phyloP scores from a whole-genome alignment of 2,888 invertebrate species.

The Lithophane ornitopus region DNA sequence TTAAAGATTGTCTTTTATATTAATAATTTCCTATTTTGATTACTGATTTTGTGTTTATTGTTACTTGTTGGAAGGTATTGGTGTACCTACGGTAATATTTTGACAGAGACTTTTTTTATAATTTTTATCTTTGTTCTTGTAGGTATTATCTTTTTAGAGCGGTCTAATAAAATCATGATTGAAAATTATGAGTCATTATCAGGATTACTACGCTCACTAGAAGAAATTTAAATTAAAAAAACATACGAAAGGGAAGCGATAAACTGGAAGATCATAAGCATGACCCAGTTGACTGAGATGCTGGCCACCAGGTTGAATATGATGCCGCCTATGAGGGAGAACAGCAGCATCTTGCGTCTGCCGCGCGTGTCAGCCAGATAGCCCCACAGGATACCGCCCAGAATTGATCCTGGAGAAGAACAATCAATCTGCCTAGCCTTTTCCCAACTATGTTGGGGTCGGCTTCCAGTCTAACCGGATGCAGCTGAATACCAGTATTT shows the following conservation, averaged over 20 bases:
- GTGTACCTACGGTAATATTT: no score
- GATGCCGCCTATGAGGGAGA: conserved; percentile 73
- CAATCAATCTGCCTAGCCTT: no score
- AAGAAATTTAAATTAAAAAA: no score
- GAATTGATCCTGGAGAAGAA: conserved; percentile 72
- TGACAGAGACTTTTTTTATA: neutral
- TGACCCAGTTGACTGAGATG: conserved; percentile 84
- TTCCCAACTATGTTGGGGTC: no score
- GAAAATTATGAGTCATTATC: neutral
- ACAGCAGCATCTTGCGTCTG: conserved; percentile 77
- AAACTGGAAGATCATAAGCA: conserved; percentile 82
- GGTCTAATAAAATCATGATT: neutral
- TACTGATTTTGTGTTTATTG: neutral
- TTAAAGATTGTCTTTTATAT: no score
- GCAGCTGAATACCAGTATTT: no score
- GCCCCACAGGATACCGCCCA: conserved; percentile 82
- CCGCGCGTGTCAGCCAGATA: conserved; percentile 83
- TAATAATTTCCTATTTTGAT: neutral
- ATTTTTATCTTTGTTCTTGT: neutral
- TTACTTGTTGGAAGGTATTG: neutral
- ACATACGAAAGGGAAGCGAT: conserved; percentile 81
- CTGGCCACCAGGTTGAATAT: conserved; percentile 79
- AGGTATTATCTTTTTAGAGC: neutral
- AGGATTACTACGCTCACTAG: no score
- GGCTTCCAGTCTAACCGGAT: no score